phyloP scores from a whole-genome alignment of 2,113 vertebrate genomes.

The Desmodus rotundus region DNA sequence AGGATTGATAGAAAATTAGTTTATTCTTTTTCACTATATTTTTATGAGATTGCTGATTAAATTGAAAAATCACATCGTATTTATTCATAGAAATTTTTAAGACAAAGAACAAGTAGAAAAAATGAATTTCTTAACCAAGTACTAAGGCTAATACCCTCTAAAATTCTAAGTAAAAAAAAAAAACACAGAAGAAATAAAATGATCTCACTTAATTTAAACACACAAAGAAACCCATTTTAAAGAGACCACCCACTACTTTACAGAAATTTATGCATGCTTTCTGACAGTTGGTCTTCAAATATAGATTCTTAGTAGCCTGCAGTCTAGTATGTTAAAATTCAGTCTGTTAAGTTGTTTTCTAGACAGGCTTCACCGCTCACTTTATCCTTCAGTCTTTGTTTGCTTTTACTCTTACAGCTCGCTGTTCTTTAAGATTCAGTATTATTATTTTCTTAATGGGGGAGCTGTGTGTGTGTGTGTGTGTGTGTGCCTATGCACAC shows the following conservation, averaged over 20 bases:
- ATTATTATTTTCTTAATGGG: background rate
- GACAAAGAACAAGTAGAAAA: background rate
- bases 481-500: background rate
- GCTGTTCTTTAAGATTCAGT: background rate
- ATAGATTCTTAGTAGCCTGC: background rate
- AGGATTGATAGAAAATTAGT: background rate
- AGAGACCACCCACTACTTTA: background rate
- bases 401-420: background rate
- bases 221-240: background rate
- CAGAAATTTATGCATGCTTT: background rate
- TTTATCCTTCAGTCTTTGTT: background rate
- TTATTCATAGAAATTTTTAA: background rate
- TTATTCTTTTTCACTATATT: background rate
- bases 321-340: background rate
- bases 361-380: background rate
- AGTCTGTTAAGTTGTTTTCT: background rate
- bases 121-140: background rate
- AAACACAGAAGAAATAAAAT: background rate
- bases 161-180: slow-evolving; percentile 29
- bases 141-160: background rate
- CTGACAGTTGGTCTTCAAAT: background rate
- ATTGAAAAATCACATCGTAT: background rate
- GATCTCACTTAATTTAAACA: background rate
- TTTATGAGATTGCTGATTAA: background rate
- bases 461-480: background rate